phyloP scores from a whole-genome alignment of 2,797 vertebrate genomes.

The Mus minutoides region DNA sequence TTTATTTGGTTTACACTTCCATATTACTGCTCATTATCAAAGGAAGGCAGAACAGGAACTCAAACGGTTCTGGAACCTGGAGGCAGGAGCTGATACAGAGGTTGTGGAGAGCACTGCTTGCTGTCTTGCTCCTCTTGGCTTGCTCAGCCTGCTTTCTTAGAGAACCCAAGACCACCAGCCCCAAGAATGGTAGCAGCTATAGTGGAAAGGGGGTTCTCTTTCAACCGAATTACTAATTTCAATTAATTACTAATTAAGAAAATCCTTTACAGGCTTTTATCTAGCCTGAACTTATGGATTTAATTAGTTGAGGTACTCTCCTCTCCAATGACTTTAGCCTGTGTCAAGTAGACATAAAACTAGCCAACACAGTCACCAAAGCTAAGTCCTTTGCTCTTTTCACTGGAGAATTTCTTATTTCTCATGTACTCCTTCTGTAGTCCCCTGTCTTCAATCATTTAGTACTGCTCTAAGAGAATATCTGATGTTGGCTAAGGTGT shows the following conservation, averaged over 20 bases:
- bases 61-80: neutral
- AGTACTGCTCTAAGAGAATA: neutral
- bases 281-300: neutral
- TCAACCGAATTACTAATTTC: neutral
- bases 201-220: neutral
- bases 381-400: neutral
- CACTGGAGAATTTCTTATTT: neutral
- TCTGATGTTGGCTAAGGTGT: neutral
- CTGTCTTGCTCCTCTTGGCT: neutral
- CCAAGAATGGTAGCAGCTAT: neutral
- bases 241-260: neutral
- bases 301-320: neutral
- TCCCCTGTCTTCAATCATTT: neutral
- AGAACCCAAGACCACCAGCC: neutral
- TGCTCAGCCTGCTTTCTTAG: neutral
- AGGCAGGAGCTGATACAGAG: neutral
- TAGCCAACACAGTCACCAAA: neutral
- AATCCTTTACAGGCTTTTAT: neutral
- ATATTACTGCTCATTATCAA: neutral
- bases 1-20: neutral
- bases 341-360: neutral
- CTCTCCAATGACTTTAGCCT: neutral
- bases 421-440: neutral
- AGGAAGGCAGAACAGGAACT: neutral
- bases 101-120: neutral